Evolutionary conservation across 2,797 vertebrate species (phyloP).

Genomic region (Semotilus atromaculatus): DNA sequence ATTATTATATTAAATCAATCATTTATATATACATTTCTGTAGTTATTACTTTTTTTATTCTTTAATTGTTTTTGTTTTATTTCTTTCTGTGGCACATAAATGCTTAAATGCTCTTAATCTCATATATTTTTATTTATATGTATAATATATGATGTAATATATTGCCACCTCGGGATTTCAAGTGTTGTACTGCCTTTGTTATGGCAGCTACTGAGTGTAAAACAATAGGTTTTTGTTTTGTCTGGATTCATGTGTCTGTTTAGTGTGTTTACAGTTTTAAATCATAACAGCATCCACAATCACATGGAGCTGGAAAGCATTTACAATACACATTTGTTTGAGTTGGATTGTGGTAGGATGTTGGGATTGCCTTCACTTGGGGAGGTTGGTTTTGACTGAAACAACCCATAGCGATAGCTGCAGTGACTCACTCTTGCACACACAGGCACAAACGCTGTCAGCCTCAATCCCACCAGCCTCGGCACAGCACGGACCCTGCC

Average conservation of each 20-base stretch:
- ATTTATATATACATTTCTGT: not conserved
- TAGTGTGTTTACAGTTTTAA: constrained; percentile 36
- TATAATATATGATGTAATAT: constrained; percentile 1
- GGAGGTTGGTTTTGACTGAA: constrained; percentile 48
- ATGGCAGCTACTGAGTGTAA: constrained; percentile 23
- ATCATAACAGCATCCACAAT: constrained; percentile 59
- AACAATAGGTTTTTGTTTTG: constrained; percentile 39
- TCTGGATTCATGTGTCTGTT: constrained; percentile 27
- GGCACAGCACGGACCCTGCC: constrained; percentile 53
- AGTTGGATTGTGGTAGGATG: constrained; percentile 46
- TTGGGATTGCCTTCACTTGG: constrained; percentile 31
- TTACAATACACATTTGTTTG: constrained; percentile 43
- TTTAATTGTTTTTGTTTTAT: not conserved
- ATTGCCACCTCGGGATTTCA: not conserved
- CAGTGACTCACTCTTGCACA: constrained; percentile 2
- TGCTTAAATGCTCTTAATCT: not conserved
- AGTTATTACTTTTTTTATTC: not conserved
- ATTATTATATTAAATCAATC: not conserved
- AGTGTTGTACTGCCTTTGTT: not conserved
- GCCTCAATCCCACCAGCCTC: constrained; percentile 11
- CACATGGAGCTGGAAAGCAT: constrained; percentile 47
- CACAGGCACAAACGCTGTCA: not conserved
- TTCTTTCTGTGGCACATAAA: too few species aligned
- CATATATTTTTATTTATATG: not conserved
- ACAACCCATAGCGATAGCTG: constrained; percentile 49